Evolutionary conservation across 2,113 vertebrate genomes (phyloP).

Genomic region (Xenopus borealis): DNA sequence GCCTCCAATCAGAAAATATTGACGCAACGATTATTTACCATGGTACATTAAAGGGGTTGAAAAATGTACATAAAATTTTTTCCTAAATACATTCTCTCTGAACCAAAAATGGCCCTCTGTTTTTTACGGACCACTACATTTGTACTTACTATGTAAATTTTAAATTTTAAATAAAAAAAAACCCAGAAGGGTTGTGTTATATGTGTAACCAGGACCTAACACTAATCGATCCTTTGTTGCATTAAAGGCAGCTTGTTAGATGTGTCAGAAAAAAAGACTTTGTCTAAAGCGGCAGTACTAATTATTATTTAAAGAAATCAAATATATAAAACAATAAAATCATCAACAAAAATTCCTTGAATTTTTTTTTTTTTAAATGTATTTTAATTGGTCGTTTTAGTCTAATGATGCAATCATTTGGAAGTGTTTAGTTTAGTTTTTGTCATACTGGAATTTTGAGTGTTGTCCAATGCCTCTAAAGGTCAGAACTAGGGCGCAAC

Average conservation of each 20-base stretch:
- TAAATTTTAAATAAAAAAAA: too few species aligned
- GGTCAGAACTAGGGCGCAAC: too few species aligned
- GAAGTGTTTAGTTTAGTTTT: too few species aligned
- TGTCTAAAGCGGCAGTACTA: conserved; percentile 44
- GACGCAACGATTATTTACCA: too few species aligned
- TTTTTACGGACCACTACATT: conserved; percentile 42
- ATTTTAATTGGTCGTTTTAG: too few species aligned
- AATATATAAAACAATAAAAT: conserved; percentile 45
- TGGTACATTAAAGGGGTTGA: too few species aligned
- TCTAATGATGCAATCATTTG: too few species aligned
- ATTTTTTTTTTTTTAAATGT: not conserved
- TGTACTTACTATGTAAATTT: conserved; percentile 41
- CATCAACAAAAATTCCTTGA: not conserved
- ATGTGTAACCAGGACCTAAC: conserved; percentile 35
- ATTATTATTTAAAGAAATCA: conserved; percentile 45
- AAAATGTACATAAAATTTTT: too few species aligned
- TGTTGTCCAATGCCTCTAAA: too few species aligned
- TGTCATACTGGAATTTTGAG: too few species aligned
- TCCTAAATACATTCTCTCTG: too few species aligned
- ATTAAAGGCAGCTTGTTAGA: conserved; percentile 38
- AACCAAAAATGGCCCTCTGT: conserved; percentile 6
- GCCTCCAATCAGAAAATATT: too few species aligned
- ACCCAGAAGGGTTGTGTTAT: conserved; percentile 2
- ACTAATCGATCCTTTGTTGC: conserved; percentile 36
- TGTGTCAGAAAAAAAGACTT: conserved; percentile 17